phyloP scores from a whole-genome alignment of 2,888 invertebrate genomes.

The Idaea dimidiata region DNA sequence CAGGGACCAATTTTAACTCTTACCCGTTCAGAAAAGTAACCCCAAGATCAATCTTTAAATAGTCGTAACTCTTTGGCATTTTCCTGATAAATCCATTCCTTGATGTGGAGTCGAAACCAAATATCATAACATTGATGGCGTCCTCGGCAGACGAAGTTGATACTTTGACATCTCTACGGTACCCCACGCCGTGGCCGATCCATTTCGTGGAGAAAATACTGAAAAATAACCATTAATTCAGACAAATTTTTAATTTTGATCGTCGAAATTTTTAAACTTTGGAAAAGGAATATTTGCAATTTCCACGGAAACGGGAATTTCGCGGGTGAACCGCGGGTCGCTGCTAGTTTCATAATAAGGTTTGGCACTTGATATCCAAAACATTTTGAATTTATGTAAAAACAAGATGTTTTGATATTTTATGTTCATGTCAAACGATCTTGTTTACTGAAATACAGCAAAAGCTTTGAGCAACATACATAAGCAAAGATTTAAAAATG shows the following conservation, averaged over 20 bases:
- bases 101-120: conserved; percentile 91
- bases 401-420: no score
- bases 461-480: no score
- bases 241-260: no score
- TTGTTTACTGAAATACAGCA: not conserved
- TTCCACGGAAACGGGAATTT: no score
- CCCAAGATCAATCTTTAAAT: conserved; percentile 73
- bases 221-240: conserved; percentile 17
- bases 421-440: no score
- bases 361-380: no score
- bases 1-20: no score
- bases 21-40: conserved; percentile 32
- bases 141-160: conserved; percentile 28
- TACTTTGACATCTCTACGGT: conserved; percentile 37
- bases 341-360: no score
- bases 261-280: no score
- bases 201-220: conserved; percentile 48
- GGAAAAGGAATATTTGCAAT: no score
- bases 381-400: not conserved
- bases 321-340: no score
- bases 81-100: conserved; percentile 90
- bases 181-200: conserved; percentile 53
- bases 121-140: conserved; percentile 81
- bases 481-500: no score
- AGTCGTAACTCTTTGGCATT: conserved; percentile 87